Evolutionary conservation across 1,140 invertebrate genomes (phyloP).

Genomic region (Eriosoma lanigerum): DNA sequence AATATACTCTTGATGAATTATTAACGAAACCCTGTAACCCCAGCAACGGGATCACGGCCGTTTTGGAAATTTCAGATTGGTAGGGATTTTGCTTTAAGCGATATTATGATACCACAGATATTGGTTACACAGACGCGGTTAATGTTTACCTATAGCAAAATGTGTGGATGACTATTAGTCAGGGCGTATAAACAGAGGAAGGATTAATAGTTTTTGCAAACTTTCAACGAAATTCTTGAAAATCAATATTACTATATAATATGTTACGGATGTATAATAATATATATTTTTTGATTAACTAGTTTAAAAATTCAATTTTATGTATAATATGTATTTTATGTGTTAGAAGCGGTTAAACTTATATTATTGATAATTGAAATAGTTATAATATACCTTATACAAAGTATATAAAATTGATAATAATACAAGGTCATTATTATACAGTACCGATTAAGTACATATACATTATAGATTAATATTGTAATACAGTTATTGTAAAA

Average conservation of each 20-base stretch:
- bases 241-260: neutral
- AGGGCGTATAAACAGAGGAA: neutral
- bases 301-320: too few species aligned
- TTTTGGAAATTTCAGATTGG: slow-evolving; percentile 11
- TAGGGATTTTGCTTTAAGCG: neutral
- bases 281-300: too few species aligned
- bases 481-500: too few species aligned
- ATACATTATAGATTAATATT: too few species aligned
- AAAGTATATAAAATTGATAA: too few species aligned
- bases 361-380: too few species aligned
- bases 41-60: slow-evolving; percentile 7
- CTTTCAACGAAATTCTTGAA: slow-evolving; percentile 13
- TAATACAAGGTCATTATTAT: too few species aligned
- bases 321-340: too few species aligned
- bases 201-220: slow-evolving; percentile 26
- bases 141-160: slow-evolving; percentile 19
- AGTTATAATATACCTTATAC: too few species aligned
- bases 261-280: too few species aligned
- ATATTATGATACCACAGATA: slow-evolving; percentile 20
- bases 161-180: neutral
- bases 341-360: too few species aligned
- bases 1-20: neutral
- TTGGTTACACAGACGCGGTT: slow-evolving; percentile 13
- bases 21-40: neutral
- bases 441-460: too few species aligned